Evolutionary conservation across 2,113 vertebrate genomes (phyloP).

Genomic region (Tinamus guttatus): DNA sequence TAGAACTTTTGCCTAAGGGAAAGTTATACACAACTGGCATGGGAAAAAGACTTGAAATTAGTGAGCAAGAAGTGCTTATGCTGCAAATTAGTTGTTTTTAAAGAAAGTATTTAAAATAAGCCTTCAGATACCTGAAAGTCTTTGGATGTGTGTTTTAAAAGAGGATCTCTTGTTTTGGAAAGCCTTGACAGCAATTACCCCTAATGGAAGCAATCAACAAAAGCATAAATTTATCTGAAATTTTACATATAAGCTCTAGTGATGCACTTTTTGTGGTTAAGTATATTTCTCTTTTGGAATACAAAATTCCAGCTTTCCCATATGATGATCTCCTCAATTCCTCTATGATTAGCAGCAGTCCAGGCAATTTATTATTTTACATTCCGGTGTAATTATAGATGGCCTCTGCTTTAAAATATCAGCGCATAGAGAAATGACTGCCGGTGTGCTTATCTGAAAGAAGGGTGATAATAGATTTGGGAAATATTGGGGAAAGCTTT

Average conservation of each 20-base stretch:
- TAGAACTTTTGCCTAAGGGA: neutral
- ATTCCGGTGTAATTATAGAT: neutral
- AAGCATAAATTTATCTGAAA: neutral
- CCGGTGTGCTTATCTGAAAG: neutral
- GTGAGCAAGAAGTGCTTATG: neutral
- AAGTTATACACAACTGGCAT: neutral
- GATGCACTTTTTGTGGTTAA: neutral
- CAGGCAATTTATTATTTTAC: neutral
- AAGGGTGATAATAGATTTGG: conserved; percentile 14
- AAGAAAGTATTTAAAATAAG: neutral
- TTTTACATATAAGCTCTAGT: neutral
- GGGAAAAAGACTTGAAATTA: neutral
- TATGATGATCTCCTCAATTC: neutral
- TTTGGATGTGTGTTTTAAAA: neutral
- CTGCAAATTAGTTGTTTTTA: neutral
- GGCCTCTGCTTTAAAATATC: neutral
- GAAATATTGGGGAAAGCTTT: neutral
- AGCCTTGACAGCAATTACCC: neutral
- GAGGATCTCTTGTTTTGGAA: neutral
- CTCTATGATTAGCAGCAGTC: neutral
- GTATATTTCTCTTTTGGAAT: neutral
- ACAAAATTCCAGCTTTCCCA: neutral
- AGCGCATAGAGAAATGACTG: neutral
- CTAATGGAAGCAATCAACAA: neutral
- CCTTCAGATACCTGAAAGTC: neutral